phyloP scores from a whole-genome alignment of 2,888 invertebrate species.

The Steromphala cineraria region DNA sequence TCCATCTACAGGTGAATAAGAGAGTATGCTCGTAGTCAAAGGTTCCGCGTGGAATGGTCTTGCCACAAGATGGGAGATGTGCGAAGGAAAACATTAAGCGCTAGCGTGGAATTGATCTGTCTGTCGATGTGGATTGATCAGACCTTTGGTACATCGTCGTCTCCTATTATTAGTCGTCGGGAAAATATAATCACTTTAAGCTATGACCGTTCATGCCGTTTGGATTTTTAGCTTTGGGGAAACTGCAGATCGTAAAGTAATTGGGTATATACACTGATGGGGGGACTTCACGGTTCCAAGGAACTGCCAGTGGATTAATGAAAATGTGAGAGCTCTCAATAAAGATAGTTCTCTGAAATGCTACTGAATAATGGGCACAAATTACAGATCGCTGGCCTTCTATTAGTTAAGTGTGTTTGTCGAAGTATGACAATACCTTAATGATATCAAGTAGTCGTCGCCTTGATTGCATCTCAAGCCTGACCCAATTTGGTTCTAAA shows the following conservation, averaged over 20 bases:
- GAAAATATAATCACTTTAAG: slow-evolving; percentile 8
- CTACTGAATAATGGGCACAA: too few relatives aligned
- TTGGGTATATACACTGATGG: slow-evolving; percentile 2
- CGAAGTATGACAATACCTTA: too few relatives aligned
- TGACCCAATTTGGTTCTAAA: too few relatives aligned
- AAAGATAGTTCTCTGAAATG: too few relatives aligned
- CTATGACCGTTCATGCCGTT: background rate
- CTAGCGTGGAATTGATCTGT: background rate
- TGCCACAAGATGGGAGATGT: background rate
- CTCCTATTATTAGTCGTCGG: background rate
- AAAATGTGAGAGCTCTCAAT: too few relatives aligned
- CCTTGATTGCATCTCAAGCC: too few relatives aligned
- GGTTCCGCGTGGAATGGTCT: background rate
- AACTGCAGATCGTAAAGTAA: background rate
- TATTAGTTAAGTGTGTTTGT: too few relatives aligned
- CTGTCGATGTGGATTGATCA: background rate
- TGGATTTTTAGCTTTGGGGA: background rate
- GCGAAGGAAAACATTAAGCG: background rate
- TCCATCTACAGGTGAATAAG: background rate
- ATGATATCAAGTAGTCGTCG: too few relatives aligned
- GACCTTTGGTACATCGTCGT: background rate
- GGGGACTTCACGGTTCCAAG: too few relatives aligned
- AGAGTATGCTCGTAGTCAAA: background rate
- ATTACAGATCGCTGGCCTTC: too few relatives aligned
- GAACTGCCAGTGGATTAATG: too few relatives aligned